These are phyloP conservation scores for Melanotus villosus DNA, from an alignment of 2,888 invertebrate species.

Conservation along the genomic window DNA sequence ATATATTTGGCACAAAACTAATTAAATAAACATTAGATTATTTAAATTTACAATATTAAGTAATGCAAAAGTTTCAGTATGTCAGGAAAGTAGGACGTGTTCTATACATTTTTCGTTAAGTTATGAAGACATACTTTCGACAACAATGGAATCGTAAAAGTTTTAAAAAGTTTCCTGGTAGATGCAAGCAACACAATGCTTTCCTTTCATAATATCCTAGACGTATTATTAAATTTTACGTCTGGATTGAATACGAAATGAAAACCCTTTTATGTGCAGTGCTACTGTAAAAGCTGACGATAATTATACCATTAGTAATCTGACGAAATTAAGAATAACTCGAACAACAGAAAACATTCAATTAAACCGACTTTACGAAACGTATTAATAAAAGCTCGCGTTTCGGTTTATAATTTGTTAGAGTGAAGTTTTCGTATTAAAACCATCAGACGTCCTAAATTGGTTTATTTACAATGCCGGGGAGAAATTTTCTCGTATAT, in stretches of 20 bases:
- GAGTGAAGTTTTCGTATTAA: background rate
- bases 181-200: slow-evolving; percentile 45
- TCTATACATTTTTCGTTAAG: slow-evolving; percentile 33
- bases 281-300: slow-evolving; percentile 19
- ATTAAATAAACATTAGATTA: too few relatives aligned
- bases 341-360: too few relatives aligned
- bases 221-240: slow-evolving; percentile 46
- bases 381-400: too few relatives aligned
- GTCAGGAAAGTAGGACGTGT: slow-evolving; percentile 6
- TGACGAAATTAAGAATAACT: background rate
- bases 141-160: slow-evolving; percentile 43
- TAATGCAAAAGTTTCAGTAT: too few relatives aligned
- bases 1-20: too few relatives aligned
- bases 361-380: too few relatives aligned
- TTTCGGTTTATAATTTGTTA: too few relatives aligned
- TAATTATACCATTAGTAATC: slow-evolving; percentile 16
- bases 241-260: slow-evolving; percentile 46
- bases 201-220: slow-evolving; percentile 45
- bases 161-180: slow-evolving; percentile 45
- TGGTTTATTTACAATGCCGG: background rate
- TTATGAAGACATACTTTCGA: slow-evolving; percentile 31
- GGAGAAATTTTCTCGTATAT: background rate
- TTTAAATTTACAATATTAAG: too few relatives aligned
- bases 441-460: background rate
- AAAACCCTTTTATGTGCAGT: slow-evolving; percentile 31